Conservation (phyloP, 1,140 invertebrate genomes). For the Atta texana region DNA sequence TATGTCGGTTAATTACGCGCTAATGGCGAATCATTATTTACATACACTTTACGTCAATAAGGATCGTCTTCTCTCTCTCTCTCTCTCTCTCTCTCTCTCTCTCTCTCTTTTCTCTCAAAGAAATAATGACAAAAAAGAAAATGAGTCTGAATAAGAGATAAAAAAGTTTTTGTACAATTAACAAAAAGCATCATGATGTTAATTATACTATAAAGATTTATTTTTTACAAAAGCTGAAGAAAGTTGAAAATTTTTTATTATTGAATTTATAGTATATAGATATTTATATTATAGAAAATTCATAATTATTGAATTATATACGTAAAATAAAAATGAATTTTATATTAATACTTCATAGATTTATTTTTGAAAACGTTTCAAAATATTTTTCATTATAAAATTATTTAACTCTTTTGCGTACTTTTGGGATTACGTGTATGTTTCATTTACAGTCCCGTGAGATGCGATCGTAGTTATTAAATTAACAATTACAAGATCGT, state of each 20-base stretch:
- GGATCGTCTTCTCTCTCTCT: not conserved
- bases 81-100: not conserved
- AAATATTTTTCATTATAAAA: not conserved
- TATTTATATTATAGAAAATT: no score
- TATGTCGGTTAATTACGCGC: conserved; percentile 60
- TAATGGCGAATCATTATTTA: conserved; percentile 45
- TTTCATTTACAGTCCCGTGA: no score
- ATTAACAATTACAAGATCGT: no score
- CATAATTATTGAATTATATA: not conserved
- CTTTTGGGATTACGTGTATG: no score
- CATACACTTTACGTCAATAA: not conserved
- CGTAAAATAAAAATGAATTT: not conserved
- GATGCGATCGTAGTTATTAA: no score
- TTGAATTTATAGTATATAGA: no score
- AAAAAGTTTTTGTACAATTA: conserved; percentile 28
- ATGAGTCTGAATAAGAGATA: not conserved
- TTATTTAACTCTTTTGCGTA: not conserved
- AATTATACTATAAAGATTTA: conserved; percentile 10
- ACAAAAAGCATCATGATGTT: not conserved
- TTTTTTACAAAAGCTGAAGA: not conserved
- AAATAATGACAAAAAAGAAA: not conserved
- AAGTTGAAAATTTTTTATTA: not conserved
- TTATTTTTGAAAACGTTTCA: not conserved
- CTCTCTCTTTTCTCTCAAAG: not conserved
- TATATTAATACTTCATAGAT: conserved; percentile 6